Conservation (phyloP, 2,797 vertebrate genomes). For the Tapirus indicus region DNA sequence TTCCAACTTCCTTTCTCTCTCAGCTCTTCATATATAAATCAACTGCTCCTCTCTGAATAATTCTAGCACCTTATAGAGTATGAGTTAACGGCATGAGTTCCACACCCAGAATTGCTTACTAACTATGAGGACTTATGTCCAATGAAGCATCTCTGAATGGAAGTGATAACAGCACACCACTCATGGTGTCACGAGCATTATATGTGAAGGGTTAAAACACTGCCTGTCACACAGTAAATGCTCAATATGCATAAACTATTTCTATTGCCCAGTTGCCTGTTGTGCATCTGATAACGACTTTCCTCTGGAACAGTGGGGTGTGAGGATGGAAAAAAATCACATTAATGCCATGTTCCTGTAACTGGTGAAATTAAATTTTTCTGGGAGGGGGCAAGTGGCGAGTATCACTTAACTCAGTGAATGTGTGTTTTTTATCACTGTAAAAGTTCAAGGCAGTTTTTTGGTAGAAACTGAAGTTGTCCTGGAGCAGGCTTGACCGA, state of each 20-base stretch:
- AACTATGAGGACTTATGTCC: rapidly evolving
- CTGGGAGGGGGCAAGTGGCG: not conserved
- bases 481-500: not conserved
- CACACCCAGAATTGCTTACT: not conserved
- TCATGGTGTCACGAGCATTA: not conserved
- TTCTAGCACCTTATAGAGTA: not conserved
- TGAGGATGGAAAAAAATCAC: not conserved
- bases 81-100: not conserved
- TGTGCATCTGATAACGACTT: not conserved
- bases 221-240: not conserved
- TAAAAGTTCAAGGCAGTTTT: not conserved
- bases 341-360: not conserved
- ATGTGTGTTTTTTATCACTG: no score
- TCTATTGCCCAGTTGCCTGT: not conserved
- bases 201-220: not conserved
- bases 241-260: rapidly evolving
- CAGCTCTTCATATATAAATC: not conserved
- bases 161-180: not conserved
- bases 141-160: not conserved
- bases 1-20: not conserved
- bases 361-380: not conserved
- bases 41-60: not conserved
- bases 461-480: not conserved
- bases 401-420: not conserved
- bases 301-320: no score